These are phyloP conservation scores for Palythoa grandiflora DNA, from an alignment of 92 coral and sea anemone species.

Conservation along the genomic window DNA sequence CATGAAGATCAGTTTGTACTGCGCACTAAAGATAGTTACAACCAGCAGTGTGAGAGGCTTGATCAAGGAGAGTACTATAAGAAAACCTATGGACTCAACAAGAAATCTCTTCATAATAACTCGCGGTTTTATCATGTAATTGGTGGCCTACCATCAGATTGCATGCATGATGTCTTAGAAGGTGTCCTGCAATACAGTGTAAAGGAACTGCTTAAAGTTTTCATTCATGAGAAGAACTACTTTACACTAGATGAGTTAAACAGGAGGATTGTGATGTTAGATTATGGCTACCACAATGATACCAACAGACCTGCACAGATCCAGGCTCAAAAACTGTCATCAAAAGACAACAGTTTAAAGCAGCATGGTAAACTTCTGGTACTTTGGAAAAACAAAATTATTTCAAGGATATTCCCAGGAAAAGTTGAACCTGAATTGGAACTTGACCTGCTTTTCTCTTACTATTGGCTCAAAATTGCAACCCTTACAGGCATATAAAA, in stretches of 20 bases:
- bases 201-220: constrained; percentile 65
- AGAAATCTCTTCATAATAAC: constrained; percentile 50
- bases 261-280: constrained; percentile 51
- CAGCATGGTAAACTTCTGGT: constrained; percentile 65
- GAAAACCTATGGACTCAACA: constrained; percentile 76
- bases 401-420: constrained; percentile 19
- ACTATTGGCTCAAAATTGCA: constrained; percentile 23
- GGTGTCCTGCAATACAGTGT: constrained; percentile 66
- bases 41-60: constrained; percentile 63
- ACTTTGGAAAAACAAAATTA: constrained; percentile 10
- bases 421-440: constrained; percentile 19
- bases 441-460: constrained; percentile 27
- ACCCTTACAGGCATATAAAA: constrained; percentile 22
- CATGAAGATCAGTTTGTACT: constrained; percentile 66
- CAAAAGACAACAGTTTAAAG: constrained; percentile 68
- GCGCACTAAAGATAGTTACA: constrained; percentile 64
- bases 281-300: constrained; percentile 34
- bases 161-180: constrained; percentile 76
- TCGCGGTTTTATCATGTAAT: constrained; percentile 74
- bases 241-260: constrained; percentile 57
- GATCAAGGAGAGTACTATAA: constrained; percentile 67
- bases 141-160: constrained; percentile 70
- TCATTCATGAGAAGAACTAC: constrained; percentile 49
- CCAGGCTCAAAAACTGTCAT: constrained; percentile 50
- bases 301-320: constrained; percentile 43